These are phyloP conservation scores for Amphipyra berbera DNA, from an alignment of 2,888 invertebrate genomes.

Conservation along the genomic window DNA sequence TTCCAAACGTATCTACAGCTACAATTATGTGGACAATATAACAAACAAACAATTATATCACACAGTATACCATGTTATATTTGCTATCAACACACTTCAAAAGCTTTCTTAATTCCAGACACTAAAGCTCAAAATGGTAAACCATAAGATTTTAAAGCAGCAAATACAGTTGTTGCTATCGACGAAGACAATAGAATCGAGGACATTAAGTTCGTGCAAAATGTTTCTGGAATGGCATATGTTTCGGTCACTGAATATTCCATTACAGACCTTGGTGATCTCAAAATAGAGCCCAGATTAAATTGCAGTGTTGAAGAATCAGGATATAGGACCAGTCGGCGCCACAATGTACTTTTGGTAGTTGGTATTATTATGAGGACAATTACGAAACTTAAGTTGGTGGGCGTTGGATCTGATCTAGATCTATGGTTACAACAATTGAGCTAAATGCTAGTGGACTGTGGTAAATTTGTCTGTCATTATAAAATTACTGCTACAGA, in stretches of 20 bases:
- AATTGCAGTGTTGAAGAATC: constrained; percentile 40
- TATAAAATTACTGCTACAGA: constrained; percentile 56
- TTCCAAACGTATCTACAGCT: constrained; percentile 79
- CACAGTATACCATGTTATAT: constrained; percentile 50
- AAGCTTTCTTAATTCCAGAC: constrained; percentile 46
- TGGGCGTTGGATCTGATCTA: constrained; percentile 70
- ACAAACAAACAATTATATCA: constrained; percentile 81
- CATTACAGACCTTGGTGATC: constrained; percentile 36
- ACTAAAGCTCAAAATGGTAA: constrained; percentile 65
- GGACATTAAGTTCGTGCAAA: constrained; percentile 67
- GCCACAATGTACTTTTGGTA: constrained; percentile 68
- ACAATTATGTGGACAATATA: constrained; percentile 80
- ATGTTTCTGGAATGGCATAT: constrained; percentile 62
- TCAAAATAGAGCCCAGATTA: constrained; percentile 56
- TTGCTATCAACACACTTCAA: constrained; percentile 25
- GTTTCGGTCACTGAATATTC: constrained; percentile 28
- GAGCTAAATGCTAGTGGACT: constrained; percentile 61
- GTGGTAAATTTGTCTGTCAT: constrained; percentile 56
- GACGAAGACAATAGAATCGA: constrained; percentile 76
- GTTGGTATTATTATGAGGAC: constrained; percentile 59
- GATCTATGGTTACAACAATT: constrained; percentile 65
- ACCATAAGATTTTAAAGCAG: constrained; percentile 23
- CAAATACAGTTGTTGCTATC: constrained; percentile 48
- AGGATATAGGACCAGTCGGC: constrained; percentile 70
- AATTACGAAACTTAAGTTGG: constrained; percentile 68